phyloP scores from a whole-genome alignment of 2,888 invertebrate genomes.

The Dysmachus trigonus region DNA sequence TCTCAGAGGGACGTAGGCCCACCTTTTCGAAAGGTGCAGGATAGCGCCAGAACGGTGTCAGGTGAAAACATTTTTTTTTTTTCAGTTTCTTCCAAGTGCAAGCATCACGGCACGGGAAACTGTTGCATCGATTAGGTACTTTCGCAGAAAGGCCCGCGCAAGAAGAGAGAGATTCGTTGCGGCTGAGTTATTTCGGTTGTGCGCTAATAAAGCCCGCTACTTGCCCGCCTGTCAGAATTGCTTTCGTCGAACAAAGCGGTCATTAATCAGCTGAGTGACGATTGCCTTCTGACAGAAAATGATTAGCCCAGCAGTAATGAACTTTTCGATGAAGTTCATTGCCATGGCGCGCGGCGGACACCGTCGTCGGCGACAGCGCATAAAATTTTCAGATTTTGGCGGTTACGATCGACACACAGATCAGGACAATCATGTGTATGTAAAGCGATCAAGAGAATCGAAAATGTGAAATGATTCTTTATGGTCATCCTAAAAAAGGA shows the following conservation, averaged over 20 bases:
- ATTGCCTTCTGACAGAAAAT: constrained; percentile 1
- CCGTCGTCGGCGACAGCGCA: background rate
- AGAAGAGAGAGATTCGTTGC: background rate
- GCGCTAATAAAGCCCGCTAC: background rate
- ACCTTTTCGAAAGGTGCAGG: background rate
- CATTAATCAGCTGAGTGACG: constrained; percentile 25
- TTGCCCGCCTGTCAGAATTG: background rate
- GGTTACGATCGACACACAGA: background rate
- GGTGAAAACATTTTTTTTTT: background rate
- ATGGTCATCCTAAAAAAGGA: background rate
- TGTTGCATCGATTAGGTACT: background rate
- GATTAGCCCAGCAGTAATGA: background rate
- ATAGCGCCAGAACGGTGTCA: background rate
- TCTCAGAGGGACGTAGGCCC: background rate
- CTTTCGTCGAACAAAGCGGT: background rate
- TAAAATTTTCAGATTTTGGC: background rate
- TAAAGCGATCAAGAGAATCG: background rate
- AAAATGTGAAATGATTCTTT: background rate
- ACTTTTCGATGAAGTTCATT: background rate
- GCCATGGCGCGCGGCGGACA: background rate
- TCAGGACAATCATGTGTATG: background rate
- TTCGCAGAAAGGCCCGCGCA: background rate
- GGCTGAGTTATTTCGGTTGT: background rate
- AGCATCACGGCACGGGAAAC: background rate
- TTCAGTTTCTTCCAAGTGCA: background rate